Evolutionary conservation across 37 sponge, comb jelly and placozoan genomes (phyloP).

Genomic region (Chondrilla cf. caribensis): DNA sequence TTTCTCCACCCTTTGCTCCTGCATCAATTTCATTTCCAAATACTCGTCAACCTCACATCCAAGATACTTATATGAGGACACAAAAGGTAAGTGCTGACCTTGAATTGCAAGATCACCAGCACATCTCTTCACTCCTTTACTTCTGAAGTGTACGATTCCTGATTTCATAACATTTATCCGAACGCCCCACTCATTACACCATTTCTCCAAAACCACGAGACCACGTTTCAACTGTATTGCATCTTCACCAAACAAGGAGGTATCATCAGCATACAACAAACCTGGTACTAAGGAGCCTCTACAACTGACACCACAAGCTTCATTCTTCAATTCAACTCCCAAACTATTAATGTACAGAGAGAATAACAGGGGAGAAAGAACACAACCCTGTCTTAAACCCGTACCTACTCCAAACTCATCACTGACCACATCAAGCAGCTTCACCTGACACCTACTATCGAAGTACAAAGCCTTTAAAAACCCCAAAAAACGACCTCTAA

Average conservation of each 20-base stretch:
- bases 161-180: constrained; percentile 5
- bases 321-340: neutral
- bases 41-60: neutral
- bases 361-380: neutral
- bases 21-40: neutral
- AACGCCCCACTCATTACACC: constrained; percentile 13
- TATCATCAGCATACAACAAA: constrained; percentile 15
- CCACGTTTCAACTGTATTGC: neutral
- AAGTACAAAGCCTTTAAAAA: neutral
- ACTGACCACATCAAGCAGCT: neutral
- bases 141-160: constrained; percentile 9
- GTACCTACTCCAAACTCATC: neutral
- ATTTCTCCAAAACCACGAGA: neutral
- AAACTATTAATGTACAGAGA: neutral
- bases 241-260: neutral
- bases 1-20: neutral
- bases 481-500: neutral
- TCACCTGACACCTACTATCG: neutral
- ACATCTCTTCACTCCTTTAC: neutral
- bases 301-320: neutral
- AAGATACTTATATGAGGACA: neutral
- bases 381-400: constrained; percentile 2
- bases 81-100: neutral
- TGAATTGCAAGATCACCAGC: neutral
- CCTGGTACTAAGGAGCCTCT: neutral